phyloP scores from a whole-genome alignment of 2,113 vertebrate genomes.

The cat (Felis catus) region DNA sequence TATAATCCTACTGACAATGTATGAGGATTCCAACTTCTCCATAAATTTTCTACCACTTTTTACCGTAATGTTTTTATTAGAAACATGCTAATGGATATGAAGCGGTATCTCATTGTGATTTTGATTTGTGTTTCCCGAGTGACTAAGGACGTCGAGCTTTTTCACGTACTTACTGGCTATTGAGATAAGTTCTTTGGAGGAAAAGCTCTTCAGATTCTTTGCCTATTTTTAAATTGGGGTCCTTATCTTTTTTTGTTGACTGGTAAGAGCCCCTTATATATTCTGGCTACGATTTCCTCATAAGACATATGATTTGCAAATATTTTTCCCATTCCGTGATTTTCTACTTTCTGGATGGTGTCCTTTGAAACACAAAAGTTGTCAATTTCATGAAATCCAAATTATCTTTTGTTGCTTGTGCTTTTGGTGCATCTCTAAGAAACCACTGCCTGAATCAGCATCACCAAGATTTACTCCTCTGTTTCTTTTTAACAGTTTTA shows the following conservation, averaged over 20 bases:
- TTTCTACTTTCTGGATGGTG: not conserved
- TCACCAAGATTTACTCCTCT: not conserved
- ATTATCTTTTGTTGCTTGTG: not conserved
- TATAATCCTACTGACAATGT: not conserved
- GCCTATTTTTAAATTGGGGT: not conserved
- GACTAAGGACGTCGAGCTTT: not conserved
- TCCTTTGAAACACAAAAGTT: slow-evolving; percentile 3
- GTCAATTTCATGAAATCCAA: not conserved
- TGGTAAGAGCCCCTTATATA: not conserved
- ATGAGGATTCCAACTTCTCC: not conserved
- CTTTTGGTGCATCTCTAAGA: not conserved
- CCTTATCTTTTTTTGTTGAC: not conserved
- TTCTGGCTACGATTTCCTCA: not conserved
- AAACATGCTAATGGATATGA: not conserved
- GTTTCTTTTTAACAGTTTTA: not conserved
- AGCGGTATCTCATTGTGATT: not conserved
- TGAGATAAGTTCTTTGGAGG: not conserved
- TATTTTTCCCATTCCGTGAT: not conserved
- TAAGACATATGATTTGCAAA: not conserved
- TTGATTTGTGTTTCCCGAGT: not conserved
- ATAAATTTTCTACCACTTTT: not conserved
- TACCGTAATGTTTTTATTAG: not conserved
- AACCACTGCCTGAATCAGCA: not conserved
- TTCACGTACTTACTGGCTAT: not conserved
- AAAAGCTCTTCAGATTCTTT: not conserved